Evolutionary conservation across 2,888 invertebrate species (phyloP).

Genomic region (Drosophila leonis): DNA sequence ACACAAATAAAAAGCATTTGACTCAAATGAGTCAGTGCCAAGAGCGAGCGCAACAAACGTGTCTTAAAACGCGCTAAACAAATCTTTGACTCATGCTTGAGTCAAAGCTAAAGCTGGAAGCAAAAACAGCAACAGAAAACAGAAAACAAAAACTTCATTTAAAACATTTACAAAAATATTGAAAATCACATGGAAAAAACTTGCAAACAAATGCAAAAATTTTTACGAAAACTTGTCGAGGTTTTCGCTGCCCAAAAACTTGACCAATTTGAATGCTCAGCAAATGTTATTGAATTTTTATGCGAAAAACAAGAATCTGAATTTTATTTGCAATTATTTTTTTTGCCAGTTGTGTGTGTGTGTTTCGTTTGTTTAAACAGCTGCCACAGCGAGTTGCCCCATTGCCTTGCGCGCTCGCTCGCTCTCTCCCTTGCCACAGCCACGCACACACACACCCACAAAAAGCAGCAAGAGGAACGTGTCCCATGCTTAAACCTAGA

Average conservation of each 20-base stretch:
- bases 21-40: constrained; percentile 15
- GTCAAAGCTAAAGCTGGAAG: not conserved
- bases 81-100: not conserved
- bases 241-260: constrained; percentile 30
- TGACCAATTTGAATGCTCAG: constrained; percentile 38
- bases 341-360: constrained; percentile 16
- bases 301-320: constrained; percentile 8
- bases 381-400: constrained; percentile 52
- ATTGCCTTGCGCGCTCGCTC: not conserved
- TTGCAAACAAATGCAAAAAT: constrained; percentile 40
- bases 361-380: constrained; percentile 70
- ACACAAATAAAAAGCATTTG: not conserved
- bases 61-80: constrained; percentile 4
- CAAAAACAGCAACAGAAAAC: not conserved
- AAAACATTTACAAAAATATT: constrained; percentile 47
- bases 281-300: constrained; percentile 77
- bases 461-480: constrained; percentile 15
- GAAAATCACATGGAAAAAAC: constrained; percentile 15
- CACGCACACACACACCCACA: not conserved
- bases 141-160: not conserved
- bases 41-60: constrained; percentile 26
- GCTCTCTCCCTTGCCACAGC: not conserved
- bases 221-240: constrained; percentile 44
- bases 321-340: constrained; percentile 26
- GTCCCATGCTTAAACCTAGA: constrained; percentile 65